A percentile compares a stretch with the other conserved stretches of the same genome.
Evolutionary conservation across 1,140 invertebrate genomes (phyloP).

Genomic region (Diorhabda elongata): DNA sequence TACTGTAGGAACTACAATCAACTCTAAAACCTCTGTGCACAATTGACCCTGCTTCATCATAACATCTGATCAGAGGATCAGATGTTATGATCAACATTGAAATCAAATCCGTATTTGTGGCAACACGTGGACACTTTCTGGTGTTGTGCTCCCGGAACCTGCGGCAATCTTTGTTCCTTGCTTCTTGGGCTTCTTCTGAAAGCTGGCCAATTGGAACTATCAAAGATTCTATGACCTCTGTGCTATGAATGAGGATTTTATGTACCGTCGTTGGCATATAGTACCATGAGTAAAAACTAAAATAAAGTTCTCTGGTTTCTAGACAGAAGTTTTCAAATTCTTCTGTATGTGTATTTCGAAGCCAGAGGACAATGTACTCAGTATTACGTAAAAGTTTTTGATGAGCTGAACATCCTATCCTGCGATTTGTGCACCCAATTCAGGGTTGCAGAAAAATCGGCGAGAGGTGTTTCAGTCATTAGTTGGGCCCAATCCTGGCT

Average conservation of each 20-base stretch:
- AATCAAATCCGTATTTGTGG: neutral
- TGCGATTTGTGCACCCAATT: conserved; percentile 8
- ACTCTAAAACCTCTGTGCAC: neutral
- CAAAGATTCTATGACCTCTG: conserved; percentile 26
- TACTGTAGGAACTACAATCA: neutral
- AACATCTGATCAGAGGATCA: neutral
- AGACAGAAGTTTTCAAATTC: conserved; percentile 2
- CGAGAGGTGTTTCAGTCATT: conserved; percentile 20
- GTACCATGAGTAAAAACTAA: conserved; percentile 37
- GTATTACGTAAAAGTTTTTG: neutral
- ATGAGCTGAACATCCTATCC: conserved; percentile 1
- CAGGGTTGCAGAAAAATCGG: conserved; percentile 13
- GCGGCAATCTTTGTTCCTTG: conserved; percentile 5
- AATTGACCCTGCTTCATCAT: neutral
- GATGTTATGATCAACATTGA: neutral
- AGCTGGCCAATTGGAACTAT: conserved; percentile 36
- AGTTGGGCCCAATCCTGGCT: conserved; percentile 12
- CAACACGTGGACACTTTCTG: neutral
- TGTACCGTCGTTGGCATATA: conserved; percentile 41
- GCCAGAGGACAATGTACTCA: neutral
- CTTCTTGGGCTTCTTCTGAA: conserved; percentile 25
- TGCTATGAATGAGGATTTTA: conserved; percentile 40
- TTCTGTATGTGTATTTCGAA: conserved; percentile 1
- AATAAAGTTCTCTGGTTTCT: conserved; percentile 27
- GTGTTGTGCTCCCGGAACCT: conserved; percentile 10